These are phyloP conservation scores for Drosophila gunungcola DNA, from an alignment of 1,140 invertebrate genomes.

Conservation along the genomic window DNA sequence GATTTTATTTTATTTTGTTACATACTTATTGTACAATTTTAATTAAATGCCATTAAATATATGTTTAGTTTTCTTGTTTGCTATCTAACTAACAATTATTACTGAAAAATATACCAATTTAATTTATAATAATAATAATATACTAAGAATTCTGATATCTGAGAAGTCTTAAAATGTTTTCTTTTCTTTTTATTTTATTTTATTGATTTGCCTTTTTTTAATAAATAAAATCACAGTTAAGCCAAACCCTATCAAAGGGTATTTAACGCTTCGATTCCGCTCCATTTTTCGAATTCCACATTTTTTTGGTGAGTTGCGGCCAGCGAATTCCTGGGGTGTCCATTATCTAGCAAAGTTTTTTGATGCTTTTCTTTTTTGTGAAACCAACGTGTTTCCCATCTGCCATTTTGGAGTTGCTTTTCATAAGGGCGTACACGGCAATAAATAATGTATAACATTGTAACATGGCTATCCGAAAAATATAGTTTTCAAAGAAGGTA, in stretches of 20 bases:
- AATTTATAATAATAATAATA: no score
- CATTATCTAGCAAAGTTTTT: constrained; percentile 57
- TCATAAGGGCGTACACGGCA: constrained; percentile 1
- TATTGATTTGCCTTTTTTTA: neutral
- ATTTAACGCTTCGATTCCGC: neutral
- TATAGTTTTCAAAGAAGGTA: no score
- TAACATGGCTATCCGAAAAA: neutral
- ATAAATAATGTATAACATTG: neutral
- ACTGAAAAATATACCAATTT: no score
- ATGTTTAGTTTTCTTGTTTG: no score
- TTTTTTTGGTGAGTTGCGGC: constrained; percentile 31
- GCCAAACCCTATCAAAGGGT: neutral
- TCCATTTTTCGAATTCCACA: neutral
- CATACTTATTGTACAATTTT: no score
- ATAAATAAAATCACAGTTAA: neutral
- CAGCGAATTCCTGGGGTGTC: constrained; percentile 64
- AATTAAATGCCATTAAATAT: no score
- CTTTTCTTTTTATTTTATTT: neutral
- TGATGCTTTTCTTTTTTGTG: constrained; percentile 14
- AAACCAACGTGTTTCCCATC: constrained; percentile 32
- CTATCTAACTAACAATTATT: no score
- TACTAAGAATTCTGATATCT: no score
- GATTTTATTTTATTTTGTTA: no score
- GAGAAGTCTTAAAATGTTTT: no score
- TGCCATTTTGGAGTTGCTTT: constrained; percentile 29